Percentiles rank a stretch among this genome's conserved stretches.
Evolutionary conservation across 2,113 vertebrate genomes (phyloP).

Genomic region (Pterocles burchelli): DNA sequence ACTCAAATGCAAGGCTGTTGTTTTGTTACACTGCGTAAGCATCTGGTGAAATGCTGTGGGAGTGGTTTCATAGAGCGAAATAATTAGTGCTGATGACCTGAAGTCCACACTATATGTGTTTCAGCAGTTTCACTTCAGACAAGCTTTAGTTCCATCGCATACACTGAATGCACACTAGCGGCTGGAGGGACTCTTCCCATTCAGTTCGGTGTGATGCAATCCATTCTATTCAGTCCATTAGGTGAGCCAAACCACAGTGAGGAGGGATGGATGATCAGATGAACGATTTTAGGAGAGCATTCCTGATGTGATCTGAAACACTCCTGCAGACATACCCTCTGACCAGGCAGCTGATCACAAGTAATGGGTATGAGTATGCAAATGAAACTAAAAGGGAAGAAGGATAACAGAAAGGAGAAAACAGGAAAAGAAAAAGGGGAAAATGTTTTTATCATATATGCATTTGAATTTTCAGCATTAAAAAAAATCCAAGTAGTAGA

Average conservation of each 20-base stretch:
- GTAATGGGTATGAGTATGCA: background rate
- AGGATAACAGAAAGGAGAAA: background rate
- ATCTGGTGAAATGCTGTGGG: background rate
- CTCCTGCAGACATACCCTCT: background rate
- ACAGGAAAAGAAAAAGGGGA: background rate
- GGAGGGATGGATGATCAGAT: background rate
- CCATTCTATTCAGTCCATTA: background rate
- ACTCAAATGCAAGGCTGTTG: background rate
- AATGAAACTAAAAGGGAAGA: background rate
- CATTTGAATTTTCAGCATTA: background rate
- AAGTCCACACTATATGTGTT: background rate
- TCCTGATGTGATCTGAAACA: background rate
- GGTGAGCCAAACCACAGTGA: background rate
- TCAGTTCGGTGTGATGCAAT: background rate
- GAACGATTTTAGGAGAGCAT: background rate
- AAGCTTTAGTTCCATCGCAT: background rate
- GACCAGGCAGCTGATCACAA: background rate
- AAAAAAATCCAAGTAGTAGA: background rate
- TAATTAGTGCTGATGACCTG: background rate
- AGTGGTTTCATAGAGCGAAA: background rate
- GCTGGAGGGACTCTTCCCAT: background rate
- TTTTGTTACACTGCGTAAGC: accelerated
- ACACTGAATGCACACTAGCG: background rate
- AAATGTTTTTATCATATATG: background rate
- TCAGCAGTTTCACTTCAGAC: background rate